These are phyloP conservation scores for Tenodera sinensis DNA, from an alignment of 2,888 invertebrate genomes.

Conservation along the genomic window DNA sequence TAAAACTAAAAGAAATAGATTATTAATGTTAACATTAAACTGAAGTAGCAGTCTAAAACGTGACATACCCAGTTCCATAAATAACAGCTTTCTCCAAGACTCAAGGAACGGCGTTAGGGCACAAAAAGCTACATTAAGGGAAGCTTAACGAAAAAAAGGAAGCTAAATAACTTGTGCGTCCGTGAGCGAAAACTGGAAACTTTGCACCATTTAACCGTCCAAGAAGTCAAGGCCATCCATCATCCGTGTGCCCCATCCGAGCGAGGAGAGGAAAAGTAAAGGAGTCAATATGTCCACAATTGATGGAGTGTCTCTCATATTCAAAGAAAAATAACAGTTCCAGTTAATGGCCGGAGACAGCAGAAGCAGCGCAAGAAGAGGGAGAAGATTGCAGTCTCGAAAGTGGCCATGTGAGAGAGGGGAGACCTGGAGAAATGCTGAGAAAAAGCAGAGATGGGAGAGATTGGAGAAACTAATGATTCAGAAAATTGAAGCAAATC, in stretches of 20 bases:
- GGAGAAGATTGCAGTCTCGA: background rate
- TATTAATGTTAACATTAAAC: no score
- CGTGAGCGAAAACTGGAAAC: background rate
- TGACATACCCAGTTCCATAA: no score
- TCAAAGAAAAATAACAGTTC: background rate
- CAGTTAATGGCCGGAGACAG: background rate
- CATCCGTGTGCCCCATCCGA: background rate
- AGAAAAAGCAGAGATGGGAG: background rate
- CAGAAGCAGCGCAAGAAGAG: background rate
- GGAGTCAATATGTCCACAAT: background rate
- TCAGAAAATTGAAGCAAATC: constrained; percentile 18
- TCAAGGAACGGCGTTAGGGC: background rate
- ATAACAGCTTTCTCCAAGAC: background rate
- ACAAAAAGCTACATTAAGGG: background rate
- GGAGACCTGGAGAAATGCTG: background rate
- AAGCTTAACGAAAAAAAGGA: background rate
- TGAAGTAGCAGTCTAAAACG: no score
- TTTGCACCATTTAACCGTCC: background rate
- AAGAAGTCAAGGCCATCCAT: background rate
- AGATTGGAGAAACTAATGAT: constrained; percentile 16
- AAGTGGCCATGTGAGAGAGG: background rate
- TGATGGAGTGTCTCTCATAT: background rate
- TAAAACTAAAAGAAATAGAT: no score
- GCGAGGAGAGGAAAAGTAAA: background rate
- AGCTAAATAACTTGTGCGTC: background rate